Base-by-base conservation (phyloP, 2,888 invertebrate species). In the Acanthosepion lycidas region DNA sequence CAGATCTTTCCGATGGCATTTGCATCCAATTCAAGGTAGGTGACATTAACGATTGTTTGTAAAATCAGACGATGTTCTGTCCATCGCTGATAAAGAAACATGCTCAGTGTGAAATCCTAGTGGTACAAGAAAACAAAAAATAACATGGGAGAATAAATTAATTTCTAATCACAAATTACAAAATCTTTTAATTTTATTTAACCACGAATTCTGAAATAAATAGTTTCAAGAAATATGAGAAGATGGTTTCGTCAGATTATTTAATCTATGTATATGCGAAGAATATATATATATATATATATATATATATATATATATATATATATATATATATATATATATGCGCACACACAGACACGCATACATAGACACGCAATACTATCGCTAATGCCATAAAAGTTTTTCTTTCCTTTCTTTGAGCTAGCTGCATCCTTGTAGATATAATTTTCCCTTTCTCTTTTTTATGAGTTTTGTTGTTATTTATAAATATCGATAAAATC, bases 21-120 rank as follows among this genome's bases (percentile, higher is more conserved):
- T 55, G 96, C 96, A 95, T 97, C 97, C 51, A 99, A 99, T 98
- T 99, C 99, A 94, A 99, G 99, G 97, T 99, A 98, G 95, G 99
- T 99, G 96, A 95, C 95, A n/a, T 95, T 95, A 23, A 96, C 95
- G 23, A 95, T 94, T 28, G 94, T 94, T 51, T 94, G 94, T 55
- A 59, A 94, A 53, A 95, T 94, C 12, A 96, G 95, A 6, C 96
- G 94, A 0, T 26, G n/a, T 94, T 97, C 96, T 92, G 94, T 48
- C 97, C 97, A 97, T 12, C 95, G 95, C 23, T 97, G 95, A 91
- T 96, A 96, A 1, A 97, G 95, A 28, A 96, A 95, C 12, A 97
- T 95, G 26, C 96, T 96, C 2, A 97, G 96, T 0, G 96, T 96
- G 95, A 96, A 97, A 59, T 97, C 96, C 97, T 97, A 94, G 20